These are phyloP conservation scores for Protomyctophum bolini DNA, from an alignment of 2,113 vertebrate species.

Conservation along the genomic window DNA sequence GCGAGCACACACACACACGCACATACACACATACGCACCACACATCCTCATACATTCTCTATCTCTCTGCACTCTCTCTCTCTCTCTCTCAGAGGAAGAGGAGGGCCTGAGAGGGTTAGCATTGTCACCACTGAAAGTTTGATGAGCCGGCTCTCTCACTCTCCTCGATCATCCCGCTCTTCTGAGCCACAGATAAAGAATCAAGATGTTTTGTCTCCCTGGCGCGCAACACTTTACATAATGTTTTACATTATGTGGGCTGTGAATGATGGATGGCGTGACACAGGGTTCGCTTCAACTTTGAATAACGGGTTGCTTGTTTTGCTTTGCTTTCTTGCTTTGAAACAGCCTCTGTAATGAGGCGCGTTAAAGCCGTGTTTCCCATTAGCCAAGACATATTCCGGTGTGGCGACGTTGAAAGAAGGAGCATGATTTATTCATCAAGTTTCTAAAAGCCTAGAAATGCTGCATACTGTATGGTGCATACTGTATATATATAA, in stretches of 20 bases:
- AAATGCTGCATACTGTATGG: constrained; percentile 17
- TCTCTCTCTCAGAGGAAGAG: constrained; percentile 28
- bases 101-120: constrained; percentile 32
- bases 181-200: constrained; percentile 10
- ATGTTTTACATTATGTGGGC: constrained; percentile 29
- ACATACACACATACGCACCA: constrained; percentile 22
- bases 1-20: constrained; percentile 19
- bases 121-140: constrained; percentile 70
- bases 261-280: constrained; percentile 55
- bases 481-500: no score
- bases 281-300: constrained; percentile 35
- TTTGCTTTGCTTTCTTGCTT: constrained; percentile 40
- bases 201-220: constrained; percentile 51
- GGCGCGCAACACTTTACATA: constrained; percentile 8
- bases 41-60: not conserved
- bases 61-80: no score
- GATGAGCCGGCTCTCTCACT: constrained; percentile 51
- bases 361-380: constrained; percentile 47
- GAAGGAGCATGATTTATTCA: constrained; percentile 70
- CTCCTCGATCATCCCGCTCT: constrained; percentile 28
- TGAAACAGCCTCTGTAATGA: constrained; percentile 62
- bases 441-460: constrained; percentile 64
- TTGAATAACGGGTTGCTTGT: constrained; percentile 28
- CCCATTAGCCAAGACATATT: constrained; percentile 40
- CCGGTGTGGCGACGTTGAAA: constrained; percentile 51